Evolutionary conservation across 2,888 invertebrate genomes (phyloP), one percentile per base, ranked within the genome.

Genomic region (Acrobasis suavella): DNA sequence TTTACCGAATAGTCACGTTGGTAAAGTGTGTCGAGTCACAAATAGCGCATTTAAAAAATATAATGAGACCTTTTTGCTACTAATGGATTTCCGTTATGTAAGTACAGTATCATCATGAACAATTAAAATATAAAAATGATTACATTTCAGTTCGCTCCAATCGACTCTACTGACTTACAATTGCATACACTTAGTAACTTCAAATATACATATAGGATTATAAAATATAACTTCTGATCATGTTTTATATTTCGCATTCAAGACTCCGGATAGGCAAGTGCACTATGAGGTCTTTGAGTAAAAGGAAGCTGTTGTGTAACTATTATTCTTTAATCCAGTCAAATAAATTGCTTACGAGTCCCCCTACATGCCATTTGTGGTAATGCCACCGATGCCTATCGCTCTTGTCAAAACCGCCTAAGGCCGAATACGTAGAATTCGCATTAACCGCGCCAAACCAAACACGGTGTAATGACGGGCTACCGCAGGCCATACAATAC

Each of bases 341-440:
- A n/a, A 46, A 46, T 46, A 46, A n/a, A n/a, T 52, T 32, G 52
- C 52, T 14, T 22, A 52, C 52, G 32, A 32, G 22, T n/a, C 14
- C 32, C 6, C 52, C 14, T 52, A 52, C 51, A 22, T 12, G 32
- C n/a, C 62, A 62, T 58, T 46, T 58, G 46, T 17, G 42, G 17
- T 46, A 58, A 46, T 58, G 63, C 62, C 60, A 55, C 51, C 55
- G 52, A 49, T 58, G 51, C 58, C 55, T 63, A 49, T 60, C 59
- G 49, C 46, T 22, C 17, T 49, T 49, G 58, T 32, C 32, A 58
- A 51, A 58, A 51, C 51, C 15, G 32, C 58, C 32, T 32, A 7
- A 58, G 37, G 54, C 22, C 42, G 39, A n/a, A 16, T 62, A 56
- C 58, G 52, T 46, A 49, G 42, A 58, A 32, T 49, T 62, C 39